Evolutionary conservation across 1,140 invertebrate genomes (phyloP).

Genomic region (Elymnias hypermnestra): DNA sequence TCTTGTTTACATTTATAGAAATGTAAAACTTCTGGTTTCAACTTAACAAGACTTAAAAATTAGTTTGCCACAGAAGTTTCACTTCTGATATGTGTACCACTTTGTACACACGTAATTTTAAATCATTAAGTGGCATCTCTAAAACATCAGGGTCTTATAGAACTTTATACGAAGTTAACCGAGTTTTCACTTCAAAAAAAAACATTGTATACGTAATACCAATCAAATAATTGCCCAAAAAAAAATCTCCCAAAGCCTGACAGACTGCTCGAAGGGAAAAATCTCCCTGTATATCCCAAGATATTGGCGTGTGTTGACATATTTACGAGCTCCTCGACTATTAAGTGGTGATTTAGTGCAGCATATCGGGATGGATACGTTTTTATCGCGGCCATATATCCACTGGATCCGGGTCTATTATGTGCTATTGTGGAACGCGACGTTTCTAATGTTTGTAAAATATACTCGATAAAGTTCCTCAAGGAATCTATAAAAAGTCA

Average conservation of each 20-base stretch:
- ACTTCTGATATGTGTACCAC: too few species aligned
- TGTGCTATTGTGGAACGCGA: conserved; percentile 29
- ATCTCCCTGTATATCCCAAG: conserved; percentile 44
- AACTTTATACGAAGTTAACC: too few species aligned
- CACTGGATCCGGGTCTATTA: conserved; percentile 43
- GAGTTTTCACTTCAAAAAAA: too few species aligned
- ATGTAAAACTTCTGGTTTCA: too few species aligned
- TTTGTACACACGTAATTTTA: too few species aligned
- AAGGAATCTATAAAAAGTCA: too few species aligned
- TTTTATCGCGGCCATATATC: conserved; percentile 64
- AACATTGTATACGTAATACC: not conserved
- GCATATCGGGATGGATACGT: conserved; percentile 67
- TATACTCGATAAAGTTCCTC: not conserved
- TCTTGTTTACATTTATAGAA: too few species aligned
- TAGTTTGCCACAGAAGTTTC: too few species aligned
- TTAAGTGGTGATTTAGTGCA: conserved; percentile 66
- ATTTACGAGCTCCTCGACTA: conserved; percentile 63
- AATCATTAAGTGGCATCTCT: too few species aligned
- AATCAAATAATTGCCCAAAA: conserved; percentile 19
- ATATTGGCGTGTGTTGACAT: conserved; percentile 64
- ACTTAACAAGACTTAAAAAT: too few species aligned
- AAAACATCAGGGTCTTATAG: too few species aligned
- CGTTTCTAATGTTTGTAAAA: not conserved
- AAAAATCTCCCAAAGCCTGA: conserved; percentile 36
- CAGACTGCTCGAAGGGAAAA: conserved; percentile 42